Conservation (phyloP, 35 echinoderm and acorn worm species). For the Ophioderma brevispina region DNA sequence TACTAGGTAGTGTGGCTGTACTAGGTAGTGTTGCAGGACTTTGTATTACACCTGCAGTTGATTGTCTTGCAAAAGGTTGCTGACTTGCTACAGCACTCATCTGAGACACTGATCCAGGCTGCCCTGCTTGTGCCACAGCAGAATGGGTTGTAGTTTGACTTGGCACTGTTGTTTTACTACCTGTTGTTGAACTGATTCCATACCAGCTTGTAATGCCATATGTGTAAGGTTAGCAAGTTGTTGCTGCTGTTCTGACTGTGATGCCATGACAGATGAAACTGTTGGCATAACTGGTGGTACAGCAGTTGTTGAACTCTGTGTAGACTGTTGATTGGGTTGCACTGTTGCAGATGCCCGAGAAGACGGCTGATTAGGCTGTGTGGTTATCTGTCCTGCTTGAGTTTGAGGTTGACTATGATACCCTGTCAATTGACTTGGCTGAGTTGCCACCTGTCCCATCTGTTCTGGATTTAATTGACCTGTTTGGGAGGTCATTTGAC, state of each 20-base stretch:
- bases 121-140: not conserved
- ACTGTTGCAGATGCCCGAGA: not conserved
- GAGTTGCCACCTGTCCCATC: not conserved
- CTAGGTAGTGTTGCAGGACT: not conserved
- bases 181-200: not conserved
- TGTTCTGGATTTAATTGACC: not conserved
- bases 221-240: not conserved
- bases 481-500: not conserved
- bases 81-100: not conserved
- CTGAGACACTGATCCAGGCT: not conserved
- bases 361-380: conserved; percentile 1
- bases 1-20: not conserved
- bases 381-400: not conserved
- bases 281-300: not conserved
- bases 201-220: not conserved
- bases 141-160: not conserved
- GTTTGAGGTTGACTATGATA: not conserved
- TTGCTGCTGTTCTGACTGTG: not conserved
- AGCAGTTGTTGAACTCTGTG: not conserved
- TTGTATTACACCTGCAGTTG: not conserved
- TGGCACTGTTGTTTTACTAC: not conserved
- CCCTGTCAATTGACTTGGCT: not conserved
- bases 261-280: not conserved
- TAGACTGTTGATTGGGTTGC: not conserved
- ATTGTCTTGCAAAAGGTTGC: not conserved